Conservation (phyloP, 2,797 vertebrate species). For the Buphagus erythrorhynchus region DNA sequence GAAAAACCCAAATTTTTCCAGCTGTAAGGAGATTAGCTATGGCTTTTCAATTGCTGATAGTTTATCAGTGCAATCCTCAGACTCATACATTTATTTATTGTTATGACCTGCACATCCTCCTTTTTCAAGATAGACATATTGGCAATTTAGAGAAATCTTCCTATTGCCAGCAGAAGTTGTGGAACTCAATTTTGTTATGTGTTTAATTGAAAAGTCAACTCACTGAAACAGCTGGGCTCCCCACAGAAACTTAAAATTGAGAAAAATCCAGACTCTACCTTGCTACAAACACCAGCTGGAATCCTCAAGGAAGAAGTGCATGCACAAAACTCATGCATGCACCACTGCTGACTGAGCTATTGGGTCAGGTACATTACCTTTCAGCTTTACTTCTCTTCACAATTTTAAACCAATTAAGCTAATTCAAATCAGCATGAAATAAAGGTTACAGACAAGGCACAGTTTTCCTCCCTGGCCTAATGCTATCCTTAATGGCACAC, state of each 20-base stretch:
- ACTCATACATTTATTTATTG: neutral
- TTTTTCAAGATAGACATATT: neutral
- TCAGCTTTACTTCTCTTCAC: neutral
- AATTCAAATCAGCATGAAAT: neutral
- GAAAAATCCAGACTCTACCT: neutral
- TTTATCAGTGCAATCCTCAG: neutral
- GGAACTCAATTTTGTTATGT: neutral
- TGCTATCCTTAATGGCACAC: neutral
- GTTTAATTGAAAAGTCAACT: neutral
- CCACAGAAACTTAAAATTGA: neutral
- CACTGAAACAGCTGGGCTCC: neutral
- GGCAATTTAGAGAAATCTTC: neutral
- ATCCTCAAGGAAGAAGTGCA: neutral
- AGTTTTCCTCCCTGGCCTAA: neutral
- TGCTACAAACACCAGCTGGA: neutral
- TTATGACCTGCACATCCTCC: neutral
- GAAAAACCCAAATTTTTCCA: neutral
- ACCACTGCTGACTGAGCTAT: neutral
- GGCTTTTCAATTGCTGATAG: neutral
- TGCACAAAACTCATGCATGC: neutral
- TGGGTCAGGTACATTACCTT: neutral
- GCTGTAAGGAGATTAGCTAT: neutral
- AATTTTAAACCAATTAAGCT: slow-evolving; percentile 19
- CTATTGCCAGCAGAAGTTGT: neutral
- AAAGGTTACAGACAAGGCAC: neutral